Evolutionary conservation across 35 echinoderm and acorn worm species (phyloP).

Genomic region (Strongylocentrotus purpuratus): DNA sequence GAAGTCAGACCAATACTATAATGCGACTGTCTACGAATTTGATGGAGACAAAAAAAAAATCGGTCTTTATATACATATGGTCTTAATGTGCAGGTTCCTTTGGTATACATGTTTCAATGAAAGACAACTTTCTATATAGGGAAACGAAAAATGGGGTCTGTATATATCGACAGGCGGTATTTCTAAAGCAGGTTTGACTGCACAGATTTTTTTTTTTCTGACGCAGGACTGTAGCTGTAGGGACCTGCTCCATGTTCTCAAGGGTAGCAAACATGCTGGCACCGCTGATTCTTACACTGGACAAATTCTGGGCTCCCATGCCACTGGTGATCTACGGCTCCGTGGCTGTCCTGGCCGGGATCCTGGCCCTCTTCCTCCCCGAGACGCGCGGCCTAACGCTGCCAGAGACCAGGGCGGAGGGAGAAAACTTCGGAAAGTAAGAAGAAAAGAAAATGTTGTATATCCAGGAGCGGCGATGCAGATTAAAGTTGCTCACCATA

Average conservation of each 20-base stretch:
- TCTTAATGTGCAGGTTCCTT: no score
- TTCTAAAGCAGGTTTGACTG: no score
- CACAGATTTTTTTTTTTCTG: not conserved
- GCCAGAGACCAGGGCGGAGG: slow-evolving; percentile 61
- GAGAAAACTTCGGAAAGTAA: slow-evolving; percentile 53
- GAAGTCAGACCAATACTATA: no score
- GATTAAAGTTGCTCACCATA: no score
- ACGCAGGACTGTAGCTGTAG: slow-evolving; percentile 49
- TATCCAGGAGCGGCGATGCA: no score
- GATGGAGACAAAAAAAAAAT: no score
- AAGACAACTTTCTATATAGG: no score
- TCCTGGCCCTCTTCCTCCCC: slow-evolving; percentile 38
- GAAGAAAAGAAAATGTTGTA: not conserved
- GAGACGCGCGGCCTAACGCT: slow-evolving; percentile 47
- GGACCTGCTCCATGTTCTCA: slow-evolving; percentile 37
- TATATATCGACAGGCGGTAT: no score
- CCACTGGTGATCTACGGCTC: slow-evolving; percentile 61
- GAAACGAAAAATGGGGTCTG: no score
- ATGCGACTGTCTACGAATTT: no score
- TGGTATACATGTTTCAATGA: no score
- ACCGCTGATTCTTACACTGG: slow-evolving; percentile 46
- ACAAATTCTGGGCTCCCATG: slow-evolving; percentile 55
- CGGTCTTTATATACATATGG: no score
- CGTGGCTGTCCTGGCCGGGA: slow-evolving; percentile 2
- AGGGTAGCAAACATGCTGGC: slow-evolving; percentile 26